Evolutionary conservation across 2,797 vertebrate genomes (phyloP).

Genomic region (Tiaroga cobitis): DNA sequence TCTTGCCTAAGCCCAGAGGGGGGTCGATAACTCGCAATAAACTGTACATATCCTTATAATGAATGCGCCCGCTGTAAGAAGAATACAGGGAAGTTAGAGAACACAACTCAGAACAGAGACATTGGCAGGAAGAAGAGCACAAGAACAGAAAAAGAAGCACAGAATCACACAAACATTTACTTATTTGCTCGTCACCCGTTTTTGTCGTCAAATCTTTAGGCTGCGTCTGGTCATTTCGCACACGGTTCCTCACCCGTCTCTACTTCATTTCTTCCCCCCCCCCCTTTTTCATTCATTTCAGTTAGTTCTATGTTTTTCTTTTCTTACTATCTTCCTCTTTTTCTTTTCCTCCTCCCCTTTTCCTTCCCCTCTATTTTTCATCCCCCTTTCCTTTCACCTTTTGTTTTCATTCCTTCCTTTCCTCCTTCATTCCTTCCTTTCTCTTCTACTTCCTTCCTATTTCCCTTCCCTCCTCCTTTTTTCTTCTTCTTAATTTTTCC

Average conservation of each 20-base stretch:
- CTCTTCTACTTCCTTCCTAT: not conserved
- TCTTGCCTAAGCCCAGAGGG: constrained; percentile 98
- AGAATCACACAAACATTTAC: constrained; percentile 57
- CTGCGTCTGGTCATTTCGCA: not conserved
- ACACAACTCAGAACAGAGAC: constrained; percentile 62
- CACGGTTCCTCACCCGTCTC: not conserved
- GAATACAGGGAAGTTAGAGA: constrained; percentile 86
- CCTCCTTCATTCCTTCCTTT: not conserved
- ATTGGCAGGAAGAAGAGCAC: constrained; percentile 58
- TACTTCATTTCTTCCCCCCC: not conserved
- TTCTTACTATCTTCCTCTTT: not conserved
- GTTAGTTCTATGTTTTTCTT: not conserved
- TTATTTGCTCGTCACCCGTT: constrained; percentile 57
- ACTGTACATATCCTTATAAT: constrained; percentile 99
- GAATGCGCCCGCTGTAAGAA: constrained; percentile 97
- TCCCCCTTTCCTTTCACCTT: not conserved
- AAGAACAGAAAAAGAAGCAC: constrained; percentile 58
- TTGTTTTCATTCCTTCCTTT: not conserved
- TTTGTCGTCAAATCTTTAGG: constrained; percentile 22
- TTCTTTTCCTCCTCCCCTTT: not conserved
- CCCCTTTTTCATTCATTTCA: not conserved
- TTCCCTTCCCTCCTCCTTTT: not conserved
- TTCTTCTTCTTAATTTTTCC: not conserved
- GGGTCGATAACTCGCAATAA: constrained; percentile 98
- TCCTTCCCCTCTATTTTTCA: not conserved